Evolutionary conservation across 2,113 vertebrate genomes (phyloP), one percentile per base, ranked within the genome.

Genomic region (Perca schrenkii): DNA sequence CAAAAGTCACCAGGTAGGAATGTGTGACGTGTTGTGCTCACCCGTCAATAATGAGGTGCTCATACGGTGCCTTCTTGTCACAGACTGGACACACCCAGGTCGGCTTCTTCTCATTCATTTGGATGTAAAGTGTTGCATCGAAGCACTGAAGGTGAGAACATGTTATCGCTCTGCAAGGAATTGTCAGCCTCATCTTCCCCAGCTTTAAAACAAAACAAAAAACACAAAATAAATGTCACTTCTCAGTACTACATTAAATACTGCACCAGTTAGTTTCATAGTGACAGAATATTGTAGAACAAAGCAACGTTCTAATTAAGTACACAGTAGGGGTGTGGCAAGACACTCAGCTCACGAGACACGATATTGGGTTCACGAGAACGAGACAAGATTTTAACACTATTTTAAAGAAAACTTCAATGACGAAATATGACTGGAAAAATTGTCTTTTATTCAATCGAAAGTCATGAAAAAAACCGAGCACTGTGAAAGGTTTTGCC

Each of bases 81-180:
- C 98, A 99, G 40, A 99, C 98, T 7, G 98, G 98, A 94, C 98
- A 99, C 78, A 99, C 98, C 98, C 98, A 99, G 0, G 98, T 99
- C 4, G 98, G 97, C 74, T 99, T 99, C 94, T 98, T 99, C 70
- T 99, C 98, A 85, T 99, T 99, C 98, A 99, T 99, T 95, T 99
- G 98, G 71, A 99, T 96, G 91, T 99, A 99, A 84, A 99, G 97
- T 65, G 97, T 98, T 80, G 98, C 98, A 85, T 99, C 98, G 50
- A 99, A 99, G 94, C 98, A 99, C 83, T 99, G 98, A 66, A 99
- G 96, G 86, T 99, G 98, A 56, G 98, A 97, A 88, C 98, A 99
- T 10, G 98, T 99, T 64, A 98, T 91, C 5, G 98, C 96, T 47
- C 98, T 96, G 88, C 98, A 99, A 0, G 98, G 98, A 90, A 99